Evolutionary conservation across 2,113 vertebrate species (phyloP), one percentile per base, ranked within the genome.

Genomic region (Chaetorhynchus papuensis): DNA sequence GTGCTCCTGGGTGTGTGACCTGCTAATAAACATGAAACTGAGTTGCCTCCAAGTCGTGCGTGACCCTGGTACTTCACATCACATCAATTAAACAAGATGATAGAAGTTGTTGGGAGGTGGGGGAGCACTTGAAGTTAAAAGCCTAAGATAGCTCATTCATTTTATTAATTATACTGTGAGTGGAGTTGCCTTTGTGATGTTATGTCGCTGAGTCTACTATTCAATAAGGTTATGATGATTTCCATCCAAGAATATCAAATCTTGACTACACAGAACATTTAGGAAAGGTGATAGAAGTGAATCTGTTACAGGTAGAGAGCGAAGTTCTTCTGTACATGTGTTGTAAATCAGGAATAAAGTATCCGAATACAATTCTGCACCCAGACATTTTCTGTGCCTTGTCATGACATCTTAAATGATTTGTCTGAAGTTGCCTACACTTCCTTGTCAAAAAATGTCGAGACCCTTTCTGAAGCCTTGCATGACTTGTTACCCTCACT

Each of bases 21-120:
- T 68, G 47, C 33, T 31, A 95, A 92, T 93, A 96, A 94, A 61
- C 35, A 57, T 68, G 69, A 95, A 72, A 11, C 54, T 83, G 89
- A 78, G 49, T 54, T 85, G n/a, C 69, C 45, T 96, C 15, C 59
- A 47, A 42, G 66, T 95, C 16, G 5, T 33, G 28, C 44, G 4
- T 87, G 81, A 94, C 81, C 41, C 30, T 72, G 69, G 93, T 97
- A 81, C 47, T 86, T 96, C 81, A 85, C 82, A 82, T 90, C 66
- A 64, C n/a, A 83, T 80, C 87, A 87, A 78, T 81, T 71, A 90
- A 94, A 89, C 30, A 63, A 77, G 60, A 68, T 31, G n/a, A 54
- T 47, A 27, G 35, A 56, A 64, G 13, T 78, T 69, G 3, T 31
- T 78, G 60, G 33, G 66, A 69, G 26, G 52, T 69, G 7, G 66